Base-by-base conservation (phyloP, 2,888 invertebrate species). In the Balanococcus diminutus region DNA sequence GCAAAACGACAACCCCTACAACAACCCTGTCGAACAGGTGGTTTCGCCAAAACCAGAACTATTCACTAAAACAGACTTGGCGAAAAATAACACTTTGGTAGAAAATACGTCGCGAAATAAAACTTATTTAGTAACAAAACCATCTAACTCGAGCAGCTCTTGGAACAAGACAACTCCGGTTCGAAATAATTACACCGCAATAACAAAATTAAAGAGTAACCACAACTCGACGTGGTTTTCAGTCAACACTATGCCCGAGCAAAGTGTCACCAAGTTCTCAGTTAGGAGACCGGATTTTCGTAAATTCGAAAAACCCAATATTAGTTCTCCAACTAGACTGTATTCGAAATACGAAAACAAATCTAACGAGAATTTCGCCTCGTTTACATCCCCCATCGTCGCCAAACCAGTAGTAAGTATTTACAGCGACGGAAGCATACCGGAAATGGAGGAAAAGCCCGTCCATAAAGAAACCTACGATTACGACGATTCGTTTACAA, bases 401-500 rank as follows among this genome's bases (percentile, higher is more conserved):
- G 75, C 46, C 8, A 84, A 39, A 16, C 36, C 36, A 75, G 19
- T 42, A 0, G 16, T 75, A 6, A 75, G 39, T 6, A 46, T 72
- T 72, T 42, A 31, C n/a, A 82, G 82, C 84, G 81, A 39, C 84
- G 8, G 42, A n/a, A 79, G 82, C 75, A 84, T 46, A 36, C 75
- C 56, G 79, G 67, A 31, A 46, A 28, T 28, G 22, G 42, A 36
- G 25, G 51, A 72, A 22, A 22, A 19, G 25, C 51, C 32, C 31
- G 46, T 22, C 11, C 83, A 67, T 8, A 91, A 92, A 89, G 92
- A 91, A 89, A 90, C 90, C 87, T 88, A 88, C 87, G 88, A 88
- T 86, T 88, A 88, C 87, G 88, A 88, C 87, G 86, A 86, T 87
- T 75, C 84, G n/a, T 84, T 84, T 39, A 84, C 84, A 1, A 72